These are phyloP conservation scores for Salvator merianae DNA, from an alignment of 2,113 vertebrate species.

Conservation along the genomic window DNA sequence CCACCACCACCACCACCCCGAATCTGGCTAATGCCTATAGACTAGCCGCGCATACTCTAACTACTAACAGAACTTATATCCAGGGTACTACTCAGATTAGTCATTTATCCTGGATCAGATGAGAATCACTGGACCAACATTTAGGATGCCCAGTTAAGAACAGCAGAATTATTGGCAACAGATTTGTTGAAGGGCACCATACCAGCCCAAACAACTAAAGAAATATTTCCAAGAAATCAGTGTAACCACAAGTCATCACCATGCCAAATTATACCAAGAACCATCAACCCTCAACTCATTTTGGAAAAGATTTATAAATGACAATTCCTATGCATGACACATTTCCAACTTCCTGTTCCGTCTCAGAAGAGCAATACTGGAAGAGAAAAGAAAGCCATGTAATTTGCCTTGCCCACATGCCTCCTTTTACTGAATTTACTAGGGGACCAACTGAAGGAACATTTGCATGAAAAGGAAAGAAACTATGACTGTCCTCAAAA, in stretches of 20 bases:
- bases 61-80: background rate
- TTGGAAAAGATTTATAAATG: background rate
- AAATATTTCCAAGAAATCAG: constrained; percentile 35
- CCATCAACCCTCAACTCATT: constrained; percentile 22
- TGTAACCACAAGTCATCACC: background rate
- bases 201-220: constrained; percentile 15
- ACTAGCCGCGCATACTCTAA: background rate
- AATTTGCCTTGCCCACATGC: background rate
- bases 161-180: constrained; percentile 12
- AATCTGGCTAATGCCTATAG: constrained; percentile 4
- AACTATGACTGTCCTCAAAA: no score
- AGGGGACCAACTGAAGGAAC: background rate
- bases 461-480: background rate
- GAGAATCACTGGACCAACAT: constrained; percentile 26
- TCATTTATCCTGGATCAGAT: constrained; percentile 14
- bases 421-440: background rate
- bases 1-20: background rate
- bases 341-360: background rate
- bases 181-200: background rate
- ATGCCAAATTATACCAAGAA: background rate
- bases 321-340: background rate
- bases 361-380: background rate
- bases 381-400: background rate
- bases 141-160: background rate
- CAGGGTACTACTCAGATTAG: constrained; percentile 8